Base-by-base conservation (phyloP, 2,888 invertebrate genomes). In the Agapetus fuscipes region DNA sequence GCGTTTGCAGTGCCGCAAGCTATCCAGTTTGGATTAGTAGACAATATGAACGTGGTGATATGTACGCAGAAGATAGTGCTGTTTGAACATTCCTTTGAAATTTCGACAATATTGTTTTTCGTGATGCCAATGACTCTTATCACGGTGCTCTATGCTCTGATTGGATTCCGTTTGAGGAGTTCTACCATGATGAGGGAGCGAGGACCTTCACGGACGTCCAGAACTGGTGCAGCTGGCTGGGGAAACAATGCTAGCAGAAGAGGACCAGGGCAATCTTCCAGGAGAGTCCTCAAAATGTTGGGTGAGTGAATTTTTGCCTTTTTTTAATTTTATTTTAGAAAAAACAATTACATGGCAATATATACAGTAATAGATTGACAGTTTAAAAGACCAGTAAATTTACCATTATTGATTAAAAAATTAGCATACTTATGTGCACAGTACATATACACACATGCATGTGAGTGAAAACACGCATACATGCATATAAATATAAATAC, bases 51-150 rank as follows among this genome's bases (percentile, higher is more conserved):
- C 3, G 64, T 66, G 2, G 54, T 53, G 1, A 62, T 70, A 61
- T 76, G 69, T 48, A 56, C 70, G 9, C 71, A 73, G 46, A 69
- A 66, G 6, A 54, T 58, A 36, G 61, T 69, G 1, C 64, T 74
- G 28, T 61, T 78, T 34, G 62, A 72, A 35, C 76, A 80, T 53
- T 76, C 78, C 1, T 82, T 83, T 52, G 79, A 80, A 56, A 68
- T 83, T 50, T 82, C 85, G 0, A 77, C 76, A 3, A 71, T 78
- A 53, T 58, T 85, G 39, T 83, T 86, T 57, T 87, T 87, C 60
- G 70, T 83, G 15, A 68, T 77, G 1, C 86, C 86, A 1, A 83
- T 87, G 82, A 71, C 78, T 11, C 57, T 84, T 14, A 83, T 86
- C 51, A 77, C 76, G 2, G 77, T 81, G 10, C 61, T 87, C 12